Evolutionary conservation across 2,888 invertebrate species (phyloP).

Genomic region (Euspilapteryx auroguttella): DNA sequence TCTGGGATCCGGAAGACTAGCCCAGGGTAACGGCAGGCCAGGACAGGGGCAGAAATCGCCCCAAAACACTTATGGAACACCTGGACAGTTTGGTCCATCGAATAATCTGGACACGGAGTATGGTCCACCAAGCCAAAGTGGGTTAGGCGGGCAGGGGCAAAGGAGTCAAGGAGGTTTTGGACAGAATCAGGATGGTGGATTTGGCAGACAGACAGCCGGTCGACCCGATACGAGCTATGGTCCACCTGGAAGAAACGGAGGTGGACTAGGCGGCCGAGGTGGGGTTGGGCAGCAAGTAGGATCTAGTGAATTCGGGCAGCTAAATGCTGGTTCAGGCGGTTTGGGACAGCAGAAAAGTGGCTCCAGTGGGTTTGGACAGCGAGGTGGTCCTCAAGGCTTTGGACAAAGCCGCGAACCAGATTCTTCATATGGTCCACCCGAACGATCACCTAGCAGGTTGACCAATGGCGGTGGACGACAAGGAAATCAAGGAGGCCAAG

Average conservation of each 20-base stretch:
- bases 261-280: slow-evolving; percentile 2
- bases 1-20: neutral
- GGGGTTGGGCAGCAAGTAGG: no score
- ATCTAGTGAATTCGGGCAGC: no score
- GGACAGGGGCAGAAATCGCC: slow-evolving; percentile 10
- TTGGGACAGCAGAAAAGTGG: no score
- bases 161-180: slow-evolving; percentile 4
- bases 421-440: slow-evolving; percentile 31
- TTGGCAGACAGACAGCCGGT: slow-evolving; percentile 13
- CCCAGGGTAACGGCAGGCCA: slow-evolving; percentile 6
- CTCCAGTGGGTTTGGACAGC: no score
- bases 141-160: slow-evolving; percentile 8
- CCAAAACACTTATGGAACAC: slow-evolving; percentile 25
- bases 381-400: slow-evolving; percentile 3
- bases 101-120: slow-evolving; percentile 22
- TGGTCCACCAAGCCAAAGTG: slow-evolving; percentile 19
- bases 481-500: slow-evolving; percentile 9
- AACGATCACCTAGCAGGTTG: slow-evolving; percentile 8
- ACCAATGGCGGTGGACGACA: neutral
- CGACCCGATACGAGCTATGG: slow-evolving; percentile 10
- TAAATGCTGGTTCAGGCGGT: no score
- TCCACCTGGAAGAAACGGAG: slow-evolving; percentile 7
- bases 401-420: slow-evolving; percentile 15
- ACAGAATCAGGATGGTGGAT: slow-evolving; percentile 9
- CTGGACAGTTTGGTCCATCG: slow-evolving; percentile 17